These are phyloP conservation scores for Ormyrus rosae DNA, from an alignment of 2,888 invertebrate species.

Conservation along the genomic window DNA sequence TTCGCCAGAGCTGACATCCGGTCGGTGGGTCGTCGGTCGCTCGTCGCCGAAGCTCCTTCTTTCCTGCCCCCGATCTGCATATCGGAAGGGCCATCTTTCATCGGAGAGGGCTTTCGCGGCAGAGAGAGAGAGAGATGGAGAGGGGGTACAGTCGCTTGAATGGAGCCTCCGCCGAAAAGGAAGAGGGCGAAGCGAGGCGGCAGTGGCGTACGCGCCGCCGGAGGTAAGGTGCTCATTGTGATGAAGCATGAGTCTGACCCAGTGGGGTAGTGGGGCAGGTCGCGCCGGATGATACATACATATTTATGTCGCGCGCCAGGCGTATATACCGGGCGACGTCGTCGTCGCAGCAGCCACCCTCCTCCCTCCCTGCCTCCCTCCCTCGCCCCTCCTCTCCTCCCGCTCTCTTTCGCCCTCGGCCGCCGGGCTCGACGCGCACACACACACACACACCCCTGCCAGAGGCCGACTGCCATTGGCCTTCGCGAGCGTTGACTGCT, in stretches of 20 bases:
- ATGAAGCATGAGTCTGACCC: conserved; percentile 76
- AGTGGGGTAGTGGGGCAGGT: conserved; percentile 75
- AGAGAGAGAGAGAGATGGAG: not conserved
- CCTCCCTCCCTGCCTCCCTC: conserved; percentile 8
- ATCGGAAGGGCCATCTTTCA: conserved; percentile 39
- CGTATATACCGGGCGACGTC: conserved; percentile 15
- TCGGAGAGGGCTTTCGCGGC: conserved; percentile 8
- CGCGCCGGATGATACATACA: conserved; percentile 75
- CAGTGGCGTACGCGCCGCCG: not conserved
- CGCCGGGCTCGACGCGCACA: conserved; percentile 43
- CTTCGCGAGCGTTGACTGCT: conserved; percentile 36
- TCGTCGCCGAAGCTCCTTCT: not conserved
- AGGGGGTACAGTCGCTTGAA: conserved; percentile 68
- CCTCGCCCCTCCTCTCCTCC: conserved; percentile 1
- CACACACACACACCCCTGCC: conserved; percentile 47
- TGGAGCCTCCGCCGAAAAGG: conserved; percentile 14
- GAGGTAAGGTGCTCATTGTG: conserved; percentile 68
- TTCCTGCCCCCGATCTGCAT: conserved; percentile 18
- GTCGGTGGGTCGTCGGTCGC: not conserved
- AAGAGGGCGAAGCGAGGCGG: not conserved
- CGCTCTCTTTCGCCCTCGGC: conserved; percentile 56
- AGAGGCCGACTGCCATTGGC: conserved; percentile 38
- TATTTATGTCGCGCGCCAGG: conserved; percentile 74
- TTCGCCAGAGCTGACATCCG: conserved; percentile 11
- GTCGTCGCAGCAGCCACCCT: not conserved